Percentiles rank a stretch among this genome's conserved stretches.
Conservation (phyloP, 2,888 invertebrate species). For the Tachina lurida region DNA sequence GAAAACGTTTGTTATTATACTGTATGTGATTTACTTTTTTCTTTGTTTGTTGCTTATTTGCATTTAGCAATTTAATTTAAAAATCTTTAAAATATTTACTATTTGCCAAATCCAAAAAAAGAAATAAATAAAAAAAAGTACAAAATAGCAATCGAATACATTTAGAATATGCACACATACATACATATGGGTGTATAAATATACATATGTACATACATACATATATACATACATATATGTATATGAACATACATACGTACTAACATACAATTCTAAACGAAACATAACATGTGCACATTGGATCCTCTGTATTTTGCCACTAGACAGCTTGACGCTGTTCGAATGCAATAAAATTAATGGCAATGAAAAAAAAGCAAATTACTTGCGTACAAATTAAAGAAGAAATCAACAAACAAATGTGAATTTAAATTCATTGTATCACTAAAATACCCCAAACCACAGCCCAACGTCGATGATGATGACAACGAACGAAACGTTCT, state of each 20-base stretch:
- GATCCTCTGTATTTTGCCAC: conserved; percentile 26
- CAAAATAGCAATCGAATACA: conserved; percentile 30
- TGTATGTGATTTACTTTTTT: too few relatives aligned
- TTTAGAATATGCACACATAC: conserved; percentile 5
- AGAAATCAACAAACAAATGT: conserved; percentile 45
- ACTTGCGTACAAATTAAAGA: conserved; percentile 34
- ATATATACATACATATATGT: neutral
- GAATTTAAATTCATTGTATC: conserved; percentile 50
- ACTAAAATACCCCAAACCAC: conserved; percentile 31
- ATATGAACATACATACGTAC: neutral
- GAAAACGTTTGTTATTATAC: too few relatives aligned
- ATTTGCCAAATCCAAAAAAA: conserved; percentile 20
- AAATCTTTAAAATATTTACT: conserved; percentile 31
- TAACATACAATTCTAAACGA: conserved; percentile 1
- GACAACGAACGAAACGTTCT: conserved; percentile 49
- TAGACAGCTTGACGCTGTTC: conserved; percentile 69
- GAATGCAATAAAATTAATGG: conserved; percentile 57
- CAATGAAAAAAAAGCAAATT: conserved; percentile 5
- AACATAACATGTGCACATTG: conserved; percentile 6
- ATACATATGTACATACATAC: neutral
- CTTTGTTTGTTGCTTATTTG: too few relatives aligned
- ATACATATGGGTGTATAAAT: too few relatives aligned
- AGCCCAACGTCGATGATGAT: conserved; percentile 10
- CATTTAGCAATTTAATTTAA: conserved; percentile 31
- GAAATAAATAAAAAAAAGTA: conserved; percentile 4